Base-by-base conservation (phyloP, 2,888 invertebrate genomes). In the Zaprionus obscuricornis region DNA sequence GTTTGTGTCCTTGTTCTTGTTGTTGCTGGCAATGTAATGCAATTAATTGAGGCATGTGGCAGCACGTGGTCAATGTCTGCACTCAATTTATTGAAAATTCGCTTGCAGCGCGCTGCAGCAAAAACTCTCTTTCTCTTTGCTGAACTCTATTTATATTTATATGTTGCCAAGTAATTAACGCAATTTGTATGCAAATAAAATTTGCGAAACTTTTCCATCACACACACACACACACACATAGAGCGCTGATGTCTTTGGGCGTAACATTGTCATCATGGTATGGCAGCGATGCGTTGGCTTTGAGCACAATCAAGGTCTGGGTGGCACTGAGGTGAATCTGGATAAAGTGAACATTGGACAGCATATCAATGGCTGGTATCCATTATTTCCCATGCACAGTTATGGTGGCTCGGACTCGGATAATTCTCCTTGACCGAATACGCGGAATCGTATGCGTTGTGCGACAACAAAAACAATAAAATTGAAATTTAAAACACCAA, bases 231-330 rank as follows among this genome's bases (percentile, higher is more conserved):
- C 36, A 18, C 14, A 29, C n/a, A 17, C 33, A 10, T 34, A 93
- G 93, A 93, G 94, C 10, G 93, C 93, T 82, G 95, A 96, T 88
- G 94, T 94, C 0, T 92, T 95, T 17, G 95, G 95, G 0, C 93
- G 97, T 51, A 95, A 95, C 64, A 92, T 97, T 69, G 94, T 97
- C 72, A 96, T 97, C 47, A 97, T 97, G 95, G 92, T 98, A 40
- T 98, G 97, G 97, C 96, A 97, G 87, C 93, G 95, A 59, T 96
- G 96, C 88, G 95, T 96, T 58, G 95, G 96, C 2, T 96, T 96
- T 90, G 96, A 96, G 87, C 96, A 96, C 89, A 97, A 97, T 88
- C 92, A 92, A 76, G 92, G 92, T 2, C 91, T 97, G 31, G 97
- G 97, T 7, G 97, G 97, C 36, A 96, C 94, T 0, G 96, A 97